Evolutionary conservation across 2,888 invertebrate genomes (phyloP).

Genomic region (Lasiommata megera): DNA sequence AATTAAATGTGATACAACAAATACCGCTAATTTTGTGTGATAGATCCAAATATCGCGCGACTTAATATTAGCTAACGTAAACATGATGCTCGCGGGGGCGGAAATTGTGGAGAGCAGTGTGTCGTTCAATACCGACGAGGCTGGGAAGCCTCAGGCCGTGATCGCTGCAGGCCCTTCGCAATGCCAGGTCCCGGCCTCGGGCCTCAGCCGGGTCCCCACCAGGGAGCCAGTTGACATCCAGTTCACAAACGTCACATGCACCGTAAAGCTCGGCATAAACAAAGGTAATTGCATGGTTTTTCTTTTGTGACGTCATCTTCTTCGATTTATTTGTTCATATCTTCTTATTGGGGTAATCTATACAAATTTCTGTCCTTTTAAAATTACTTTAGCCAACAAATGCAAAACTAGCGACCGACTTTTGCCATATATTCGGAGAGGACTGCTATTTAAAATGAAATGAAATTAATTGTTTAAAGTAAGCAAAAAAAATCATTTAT

Average conservation of each 20-base stretch:
- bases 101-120: slow-evolving; percentile 67
- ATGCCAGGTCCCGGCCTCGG: slow-evolving; percentile 24
- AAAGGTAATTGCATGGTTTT: slow-evolving; percentile 78
- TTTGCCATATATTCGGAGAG: too few relatives aligned
- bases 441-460: too few relatives aligned
- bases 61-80: neutral
- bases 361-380: too few relatives aligned
- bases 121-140: slow-evolving; percentile 41
- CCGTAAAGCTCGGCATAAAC: slow-evolving; percentile 86
- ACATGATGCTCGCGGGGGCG: slow-evolving; percentile 74
- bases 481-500: too few relatives aligned
- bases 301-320: neutral
- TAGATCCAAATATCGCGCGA: neutral
- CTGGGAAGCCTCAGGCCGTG: slow-evolving; percentile 23
- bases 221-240: slow-evolving; percentile 84
- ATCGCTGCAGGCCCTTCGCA: slow-evolving; percentile 27
- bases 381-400: too few relatives aligned
- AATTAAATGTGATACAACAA: slow-evolving; percentile 6
- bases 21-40: neutral
- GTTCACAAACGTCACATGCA: slow-evolving; percentile 87
- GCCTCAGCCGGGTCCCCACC: slow-evolving; percentile 50
- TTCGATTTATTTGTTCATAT: neutral
- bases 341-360: neutral
- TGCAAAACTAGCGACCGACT: too few relatives aligned
- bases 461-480: too few relatives aligned